Conservation (phyloP, 2,888 invertebrate species). For the Ephialtes manifestator region DNA sequence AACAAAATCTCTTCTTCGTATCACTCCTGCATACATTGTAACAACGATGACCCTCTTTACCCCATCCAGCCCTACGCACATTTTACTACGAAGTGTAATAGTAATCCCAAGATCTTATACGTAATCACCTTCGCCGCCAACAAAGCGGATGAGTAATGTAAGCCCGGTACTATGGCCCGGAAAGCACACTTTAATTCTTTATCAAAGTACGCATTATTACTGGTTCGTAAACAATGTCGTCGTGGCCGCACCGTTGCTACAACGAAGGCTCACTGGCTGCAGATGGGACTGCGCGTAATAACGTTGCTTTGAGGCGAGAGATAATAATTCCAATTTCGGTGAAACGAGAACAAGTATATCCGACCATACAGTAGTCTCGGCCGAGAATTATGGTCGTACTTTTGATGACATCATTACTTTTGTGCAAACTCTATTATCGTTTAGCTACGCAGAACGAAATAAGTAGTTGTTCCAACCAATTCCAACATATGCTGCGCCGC, state of each 20-base stretch:
- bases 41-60: neutral
- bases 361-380: neutral
- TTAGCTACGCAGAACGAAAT: neutral
- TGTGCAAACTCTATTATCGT: neutral
- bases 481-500: too few species aligned
- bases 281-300: conserved; percentile 14
- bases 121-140: neutral
- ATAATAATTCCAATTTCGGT: conserved; percentile 17
- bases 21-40: neutral
- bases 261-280: neutral
- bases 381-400: conserved; percentile 10
- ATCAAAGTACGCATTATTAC: conserved; percentile 34
- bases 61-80: neutral
- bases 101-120: neutral
- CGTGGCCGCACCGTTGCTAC: neutral
- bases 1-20: neutral
- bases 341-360: neutral
- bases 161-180: neutral
- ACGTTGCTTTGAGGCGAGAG: conserved; percentile 14
- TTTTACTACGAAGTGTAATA: neutral
- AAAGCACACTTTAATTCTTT: conserved; percentile 15
- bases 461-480: too few species aligned
- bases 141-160: conserved; percentile 17
- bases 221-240: conserved; percentile 29
- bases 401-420: neutral